These are phyloP conservation scores for Merodon equestris DNA, from an alignment of 2,888 invertebrate genomes.

Conservation along the genomic window DNA sequence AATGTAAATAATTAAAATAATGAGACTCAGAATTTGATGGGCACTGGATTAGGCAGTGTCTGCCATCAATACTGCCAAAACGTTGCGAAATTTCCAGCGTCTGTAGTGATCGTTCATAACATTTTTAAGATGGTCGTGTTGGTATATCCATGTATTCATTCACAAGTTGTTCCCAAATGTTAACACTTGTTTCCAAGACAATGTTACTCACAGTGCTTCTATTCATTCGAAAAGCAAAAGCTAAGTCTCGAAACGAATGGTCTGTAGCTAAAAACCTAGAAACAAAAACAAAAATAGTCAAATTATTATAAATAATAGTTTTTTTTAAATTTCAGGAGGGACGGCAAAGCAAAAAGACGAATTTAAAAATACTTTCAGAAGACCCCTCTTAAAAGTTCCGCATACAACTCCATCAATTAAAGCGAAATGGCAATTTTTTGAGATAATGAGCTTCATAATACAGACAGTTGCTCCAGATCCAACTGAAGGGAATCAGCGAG, in stretches of 20 bases:
- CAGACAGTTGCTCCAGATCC: conserved; percentile 46
- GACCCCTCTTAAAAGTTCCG: conserved; percentile 43
- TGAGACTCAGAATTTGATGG: conserved; percentile 33
- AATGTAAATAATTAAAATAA: conserved; percentile 27
- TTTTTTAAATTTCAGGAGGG: conserved; percentile 41
- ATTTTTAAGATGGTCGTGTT: conserved; percentile 31
- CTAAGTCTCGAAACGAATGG: conserved; percentile 34
- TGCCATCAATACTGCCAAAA: conserved; percentile 42
- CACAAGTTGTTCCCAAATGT: conserved; percentile 31
- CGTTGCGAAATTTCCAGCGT: conserved; percentile 39
- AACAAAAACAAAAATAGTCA: not conserved
- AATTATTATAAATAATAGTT: conserved; percentile 6
- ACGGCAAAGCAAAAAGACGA: conserved; percentile 46
- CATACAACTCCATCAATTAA: conserved; percentile 39
- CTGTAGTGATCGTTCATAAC: conserved; percentile 30
- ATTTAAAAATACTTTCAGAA: conserved; percentile 50
- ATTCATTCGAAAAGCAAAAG: conserved; percentile 40
- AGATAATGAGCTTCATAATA: conserved; percentile 48
- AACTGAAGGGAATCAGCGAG: conserved; percentile 50
- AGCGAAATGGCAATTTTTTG: conserved; percentile 44
- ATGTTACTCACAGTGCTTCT: conserved; percentile 34
- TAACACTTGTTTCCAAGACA: conserved; percentile 27
- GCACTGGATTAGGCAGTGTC: conserved; percentile 35
- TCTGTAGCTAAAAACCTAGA: conserved; percentile 20
- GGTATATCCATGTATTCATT: conserved; percentile 24